These are phyloP conservation scores for Ditylenchus dipsaci DNA, from an alignment of 1,140 invertebrate species.

Conservation along the genomic window DNA sequence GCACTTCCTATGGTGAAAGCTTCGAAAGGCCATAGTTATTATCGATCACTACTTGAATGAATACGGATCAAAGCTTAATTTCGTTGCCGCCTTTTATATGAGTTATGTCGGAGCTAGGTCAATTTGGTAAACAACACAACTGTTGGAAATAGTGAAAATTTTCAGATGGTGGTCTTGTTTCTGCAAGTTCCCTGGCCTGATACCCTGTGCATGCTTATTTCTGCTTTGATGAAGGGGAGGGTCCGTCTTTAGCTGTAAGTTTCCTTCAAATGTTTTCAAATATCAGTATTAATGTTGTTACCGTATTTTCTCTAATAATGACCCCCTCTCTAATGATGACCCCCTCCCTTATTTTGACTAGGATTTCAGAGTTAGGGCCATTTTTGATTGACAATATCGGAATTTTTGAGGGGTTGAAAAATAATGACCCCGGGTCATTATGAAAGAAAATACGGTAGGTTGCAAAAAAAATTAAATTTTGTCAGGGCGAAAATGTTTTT, in stretches of 20 bases:
- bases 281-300: no score
- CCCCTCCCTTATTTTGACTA: no score
- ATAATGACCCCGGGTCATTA: no score
- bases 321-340: no score
- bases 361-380: no score
- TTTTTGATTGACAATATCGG: no score
- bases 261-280: no score
- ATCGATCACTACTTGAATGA: slow-evolving; percentile 10
- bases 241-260: slow-evolving; percentile 1
- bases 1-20: not conserved
- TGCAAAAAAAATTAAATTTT: no score
- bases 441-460: no score
- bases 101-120: not conserved
- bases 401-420: no score
- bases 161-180: not conserved
- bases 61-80: slow-evolving; percentile 9
- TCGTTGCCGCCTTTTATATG: slow-evolving; percentile 14
- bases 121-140: not conserved
- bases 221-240: not conserved
- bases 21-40: slow-evolving; percentile 9
- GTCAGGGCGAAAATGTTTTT: no score
- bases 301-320: no score
- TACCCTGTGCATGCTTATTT: slow-evolving; percentile 8
- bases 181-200: slow-evolving; percentile 15
- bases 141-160: not conserved